Evolutionary conservation across 2,797 vertebrate genomes (phyloP).

Genomic region (Megalops cyprinoides): DNA sequence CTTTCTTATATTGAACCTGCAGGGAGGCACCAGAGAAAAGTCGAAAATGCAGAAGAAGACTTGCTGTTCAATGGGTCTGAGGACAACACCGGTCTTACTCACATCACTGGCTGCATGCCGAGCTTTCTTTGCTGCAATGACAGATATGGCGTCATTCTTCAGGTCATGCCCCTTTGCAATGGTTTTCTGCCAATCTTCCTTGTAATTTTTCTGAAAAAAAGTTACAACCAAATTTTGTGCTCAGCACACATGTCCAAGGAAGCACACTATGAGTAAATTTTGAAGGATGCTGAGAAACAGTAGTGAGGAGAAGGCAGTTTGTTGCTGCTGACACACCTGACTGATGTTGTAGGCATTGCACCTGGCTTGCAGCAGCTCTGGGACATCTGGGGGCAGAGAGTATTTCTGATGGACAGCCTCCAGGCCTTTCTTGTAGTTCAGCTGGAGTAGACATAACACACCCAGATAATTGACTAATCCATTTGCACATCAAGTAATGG

Average conservation of each 20-base stretch:
- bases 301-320: background rate
- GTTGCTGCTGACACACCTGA: conserved; percentile 66
- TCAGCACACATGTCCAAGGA: background rate
- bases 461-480: background rate
- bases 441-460: conserved; percentile 64
- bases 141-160: conserved; percentile 82
- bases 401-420: conserved; percentile 90
- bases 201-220: conserved; percentile 84
- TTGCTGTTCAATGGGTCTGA: no score
- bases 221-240: conserved; percentile 24
- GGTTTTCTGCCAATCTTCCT: conserved; percentile 78
- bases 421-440: conserved; percentile 89
- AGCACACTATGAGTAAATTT: background rate
- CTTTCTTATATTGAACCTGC: conserved; percentile 88
- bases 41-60: no score
- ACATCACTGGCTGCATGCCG: conserved; percentile 87
- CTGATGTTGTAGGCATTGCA: conserved; percentile 95
- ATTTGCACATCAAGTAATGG: no score
- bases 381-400: conserved; percentile 86
- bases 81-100: no score
- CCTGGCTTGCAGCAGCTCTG: conserved; percentile 88
- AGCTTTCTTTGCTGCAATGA: conserved; percentile 86
- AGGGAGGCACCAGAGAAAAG: conserved; percentile 33
- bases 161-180: conserved; percentile 87
- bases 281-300: background rate